Base-by-base conservation (phyloP, 2,113 vertebrate genomes). In the Phalacrocorax carbo region DNA sequence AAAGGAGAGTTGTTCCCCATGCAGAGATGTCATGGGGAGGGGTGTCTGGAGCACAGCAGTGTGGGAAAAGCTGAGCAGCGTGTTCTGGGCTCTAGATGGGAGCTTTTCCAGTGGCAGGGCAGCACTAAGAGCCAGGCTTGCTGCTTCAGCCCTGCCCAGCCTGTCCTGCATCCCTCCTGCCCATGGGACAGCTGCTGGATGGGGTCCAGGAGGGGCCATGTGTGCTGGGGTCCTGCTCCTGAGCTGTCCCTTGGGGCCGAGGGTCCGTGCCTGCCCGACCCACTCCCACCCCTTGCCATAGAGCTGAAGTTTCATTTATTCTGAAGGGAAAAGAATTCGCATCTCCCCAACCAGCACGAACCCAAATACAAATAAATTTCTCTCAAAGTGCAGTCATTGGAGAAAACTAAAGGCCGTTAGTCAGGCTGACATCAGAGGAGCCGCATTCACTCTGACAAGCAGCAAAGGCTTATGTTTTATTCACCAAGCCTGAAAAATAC, bases 401-500 rank as follows among this genome's bases (percentile, higher is more conserved):
- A 97, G 97, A 85, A 95, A 97, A 96, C 94, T 54, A 94, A 95
- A 79, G 97, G 97, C 95, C 75, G 96, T 96, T 97, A 84, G 78
- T 97, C 97, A 97, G 97, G 94, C 94, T 93, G 97, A 93, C 97
- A 95, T 96, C 96, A 93, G 95, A 96, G 95, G 86, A 97, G 82
- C 95, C 1, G 82, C 91, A 49, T 88, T 95, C 82, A 7, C 94
- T 93, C 96, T 89, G 98, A 95, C 97, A 96, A 58, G 95, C 97
- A 40, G 78, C 94, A 69, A 89, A 98, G 96, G 95, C 98, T 98
- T 95, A 98, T 98, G 98, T 99, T 99, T 99, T 98, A 99, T 98
- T 99, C 98, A 99, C 98, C 97, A 98, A 97, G 95, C 98, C 98
- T 98, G 98, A 98, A 98, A 98, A 98, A 98, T 98, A 98, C 97